These are phyloP conservation scores for Phalacrocorax aristotelis DNA, from an alignment of 2,113 vertebrate genomes.

Conservation along the genomic window DNA sequence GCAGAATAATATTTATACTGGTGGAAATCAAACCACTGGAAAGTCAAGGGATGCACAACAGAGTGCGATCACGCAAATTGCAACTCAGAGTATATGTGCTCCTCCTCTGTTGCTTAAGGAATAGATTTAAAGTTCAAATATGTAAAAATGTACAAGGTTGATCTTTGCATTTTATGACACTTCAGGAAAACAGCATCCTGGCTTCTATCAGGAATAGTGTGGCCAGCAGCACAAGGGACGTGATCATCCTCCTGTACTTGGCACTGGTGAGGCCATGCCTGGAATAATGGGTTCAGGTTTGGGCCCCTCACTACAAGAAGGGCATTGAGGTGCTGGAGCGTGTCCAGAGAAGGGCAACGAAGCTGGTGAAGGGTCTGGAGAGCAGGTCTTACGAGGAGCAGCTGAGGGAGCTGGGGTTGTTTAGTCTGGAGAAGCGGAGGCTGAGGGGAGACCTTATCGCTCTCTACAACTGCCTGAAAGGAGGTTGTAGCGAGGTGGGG, in stretches of 20 bases:
- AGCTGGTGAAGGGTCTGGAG: neutral
- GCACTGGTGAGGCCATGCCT: neutral
- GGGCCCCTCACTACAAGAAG: neutral
- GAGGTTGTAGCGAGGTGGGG: accelerated
- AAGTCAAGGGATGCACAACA: neutral
- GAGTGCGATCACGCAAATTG: neutral
- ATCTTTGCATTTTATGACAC: neutral
- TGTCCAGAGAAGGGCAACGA: neutral
- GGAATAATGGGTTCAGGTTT: accelerated
- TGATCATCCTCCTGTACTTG: accelerated
- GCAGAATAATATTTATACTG: neutral
- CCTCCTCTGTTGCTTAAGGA: neutral
- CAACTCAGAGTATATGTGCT: neutral
- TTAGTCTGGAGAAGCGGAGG: neutral
- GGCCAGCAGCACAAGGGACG: neutral
- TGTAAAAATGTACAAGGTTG: neutral
- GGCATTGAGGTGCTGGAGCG: neutral
- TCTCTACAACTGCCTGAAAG: neutral
- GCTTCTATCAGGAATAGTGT: neutral
- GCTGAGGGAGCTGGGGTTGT: neutral
- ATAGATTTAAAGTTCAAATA: neutral
- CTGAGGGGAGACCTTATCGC: neutral
- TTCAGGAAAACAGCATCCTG: neutral
- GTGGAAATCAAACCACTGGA: neutral
- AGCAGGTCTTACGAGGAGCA: accelerated